Percentiles rank a stretch among this genome's conserved stretches.
Conservation (phyloP, 2,113 vertebrate genomes). For the Elephantulus edwardii region DNA sequence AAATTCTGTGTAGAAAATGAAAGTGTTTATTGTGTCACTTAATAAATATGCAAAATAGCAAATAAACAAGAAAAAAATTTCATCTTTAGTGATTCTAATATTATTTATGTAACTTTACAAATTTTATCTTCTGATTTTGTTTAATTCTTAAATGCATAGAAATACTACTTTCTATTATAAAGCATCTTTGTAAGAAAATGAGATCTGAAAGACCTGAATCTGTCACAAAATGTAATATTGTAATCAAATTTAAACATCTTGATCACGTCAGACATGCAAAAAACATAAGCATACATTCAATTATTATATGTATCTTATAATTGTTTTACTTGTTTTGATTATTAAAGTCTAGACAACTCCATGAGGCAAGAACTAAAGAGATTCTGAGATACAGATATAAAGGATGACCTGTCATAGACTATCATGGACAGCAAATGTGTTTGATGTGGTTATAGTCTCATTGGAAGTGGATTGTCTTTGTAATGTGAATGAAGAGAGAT, state of each 20-base stretch:
- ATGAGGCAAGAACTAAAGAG: neutral
- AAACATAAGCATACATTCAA: neutral
- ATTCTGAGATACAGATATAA: neutral
- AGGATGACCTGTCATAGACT: too few species aligned
- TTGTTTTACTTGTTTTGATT: neutral
- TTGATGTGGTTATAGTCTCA: too few species aligned
- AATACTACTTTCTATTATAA: neutral
- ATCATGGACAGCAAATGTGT: too few species aligned
- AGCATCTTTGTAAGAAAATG: neutral
- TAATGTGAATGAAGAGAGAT: too few species aligned
- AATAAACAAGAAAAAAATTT: too few species aligned
- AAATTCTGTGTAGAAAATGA: too few species aligned
- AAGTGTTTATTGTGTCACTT: too few species aligned
- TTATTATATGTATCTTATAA: neutral
- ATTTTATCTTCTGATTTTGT: neutral
- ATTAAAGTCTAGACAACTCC: neutral
- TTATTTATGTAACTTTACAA: too few species aligned
- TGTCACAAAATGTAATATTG: neutral
- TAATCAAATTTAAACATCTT: neutral
- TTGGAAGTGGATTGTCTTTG: too few species aligned
- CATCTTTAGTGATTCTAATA: neutral
- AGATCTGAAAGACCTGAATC: neutral
- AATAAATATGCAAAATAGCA: too few species aligned
- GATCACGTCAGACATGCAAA: neutral
- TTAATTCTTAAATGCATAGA: neutral